Evolutionary conservation across 2,888 invertebrate genomes (phyloP).

Genomic region (Blomia tropicalis): DNA sequence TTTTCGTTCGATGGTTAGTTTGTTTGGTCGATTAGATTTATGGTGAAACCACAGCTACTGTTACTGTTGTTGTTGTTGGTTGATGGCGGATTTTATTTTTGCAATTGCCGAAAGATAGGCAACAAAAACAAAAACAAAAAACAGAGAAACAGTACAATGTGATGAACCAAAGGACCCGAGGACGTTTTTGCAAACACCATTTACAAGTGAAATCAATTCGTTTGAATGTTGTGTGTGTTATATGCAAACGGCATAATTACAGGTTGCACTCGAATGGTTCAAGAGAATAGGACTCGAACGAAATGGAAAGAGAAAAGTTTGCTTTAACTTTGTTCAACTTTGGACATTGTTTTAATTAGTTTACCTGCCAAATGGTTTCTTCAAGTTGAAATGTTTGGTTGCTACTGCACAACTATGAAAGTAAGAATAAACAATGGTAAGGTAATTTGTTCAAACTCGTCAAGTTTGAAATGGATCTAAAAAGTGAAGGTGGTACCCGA

Average conservation of each 20-base stretch:
- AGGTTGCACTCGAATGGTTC: neutral
- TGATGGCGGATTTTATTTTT: too few species aligned
- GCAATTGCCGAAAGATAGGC: neutral
- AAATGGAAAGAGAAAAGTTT: too few species aligned
- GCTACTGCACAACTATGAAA: neutral
- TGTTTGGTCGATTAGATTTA: neutral
- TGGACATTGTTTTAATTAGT: neutral
- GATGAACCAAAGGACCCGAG: neutral
- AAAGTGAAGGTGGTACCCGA: neutral
- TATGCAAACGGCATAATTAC: constrained; percentile 10
- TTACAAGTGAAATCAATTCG: neutral
- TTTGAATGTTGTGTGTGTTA: constrained; percentile 4
- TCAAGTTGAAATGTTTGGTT: too few species aligned
- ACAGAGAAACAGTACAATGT: neutral
- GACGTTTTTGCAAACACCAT: neutral
- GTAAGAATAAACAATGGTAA: neutral
- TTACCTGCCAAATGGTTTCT: too few species aligned
- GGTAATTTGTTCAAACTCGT: too few species aligned
- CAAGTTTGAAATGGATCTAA: too few species aligned
- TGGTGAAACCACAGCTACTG: constrained; percentile 2
- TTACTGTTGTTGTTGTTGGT: too few species aligned
- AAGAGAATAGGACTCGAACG: too few species aligned
- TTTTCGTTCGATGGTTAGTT: too few species aligned
- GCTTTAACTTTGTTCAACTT: too few species aligned
- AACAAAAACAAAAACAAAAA: neutral